Evolutionary conservation across 1,140 invertebrate genomes (phyloP).

Genomic region (Babylonia areolata): DNA sequence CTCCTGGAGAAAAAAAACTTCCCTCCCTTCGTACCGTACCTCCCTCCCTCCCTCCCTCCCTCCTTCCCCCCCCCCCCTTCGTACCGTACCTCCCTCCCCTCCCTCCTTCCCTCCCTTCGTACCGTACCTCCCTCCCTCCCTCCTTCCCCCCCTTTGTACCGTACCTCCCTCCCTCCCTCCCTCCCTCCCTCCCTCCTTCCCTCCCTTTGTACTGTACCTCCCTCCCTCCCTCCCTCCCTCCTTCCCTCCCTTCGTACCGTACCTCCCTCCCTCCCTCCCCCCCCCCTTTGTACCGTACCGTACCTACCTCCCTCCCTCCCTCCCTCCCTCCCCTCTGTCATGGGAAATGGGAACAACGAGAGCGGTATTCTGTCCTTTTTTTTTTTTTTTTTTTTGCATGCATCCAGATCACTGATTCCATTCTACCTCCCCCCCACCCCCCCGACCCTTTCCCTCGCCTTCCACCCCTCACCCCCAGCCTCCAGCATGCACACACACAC

Average conservation of each 20-base stretch:
- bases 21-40: too few relatives aligned
- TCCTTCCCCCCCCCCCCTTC: not conserved
- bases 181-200: not conserved
- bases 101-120: not conserved
- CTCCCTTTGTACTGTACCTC: not conserved
- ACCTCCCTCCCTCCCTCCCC: not conserved
- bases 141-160: not conserved
- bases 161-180: not conserved
- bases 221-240: not conserved
- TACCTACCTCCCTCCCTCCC: not conserved
- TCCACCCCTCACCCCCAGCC: too few relatives aligned
- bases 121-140: not conserved
- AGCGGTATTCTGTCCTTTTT: too few relatives aligned
- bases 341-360: too few relatives aligned
- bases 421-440: too few relatives aligned
- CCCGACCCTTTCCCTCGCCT: too few relatives aligned
- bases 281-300: not conserved
- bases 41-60: not conserved
- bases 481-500: too few relatives aligned
- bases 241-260: not conserved
- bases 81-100: too few relatives aligned
- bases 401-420: too few relatives aligned
- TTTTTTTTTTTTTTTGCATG: too few relatives aligned
- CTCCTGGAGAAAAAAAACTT: too few relatives aligned
- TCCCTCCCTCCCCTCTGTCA: too few relatives aligned